Evolutionary conservation across 2,797 vertebrate species (phyloP).

Genomic region (Heliangelus exortis): DNA sequence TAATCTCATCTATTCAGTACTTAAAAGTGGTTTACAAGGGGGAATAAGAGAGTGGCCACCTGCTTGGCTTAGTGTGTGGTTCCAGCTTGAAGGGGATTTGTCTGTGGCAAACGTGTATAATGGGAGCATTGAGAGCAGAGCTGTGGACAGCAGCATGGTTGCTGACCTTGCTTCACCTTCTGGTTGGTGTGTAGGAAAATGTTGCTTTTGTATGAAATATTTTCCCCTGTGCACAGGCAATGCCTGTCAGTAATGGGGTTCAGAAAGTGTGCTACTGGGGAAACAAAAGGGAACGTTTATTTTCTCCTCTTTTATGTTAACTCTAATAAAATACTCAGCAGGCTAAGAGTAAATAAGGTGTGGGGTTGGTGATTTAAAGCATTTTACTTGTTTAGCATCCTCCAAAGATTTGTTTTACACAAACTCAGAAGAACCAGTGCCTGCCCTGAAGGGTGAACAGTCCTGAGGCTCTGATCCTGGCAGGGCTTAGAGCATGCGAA

Average conservation of each 20-base stretch:
- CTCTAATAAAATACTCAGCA: neutral
- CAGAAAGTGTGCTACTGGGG: accelerated
- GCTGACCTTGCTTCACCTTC: neutral
- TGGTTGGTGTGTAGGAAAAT: neutral
- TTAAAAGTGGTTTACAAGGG: neutral
- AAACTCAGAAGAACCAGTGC: neutral
- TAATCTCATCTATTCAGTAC: neutral
- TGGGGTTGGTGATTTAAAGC: neutral
- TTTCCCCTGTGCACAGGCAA: neutral
- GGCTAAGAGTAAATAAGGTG: neutral
- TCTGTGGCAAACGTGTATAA: neutral
- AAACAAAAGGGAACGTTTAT: neutral
- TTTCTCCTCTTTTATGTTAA: neutral
- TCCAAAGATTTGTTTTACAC: neutral
- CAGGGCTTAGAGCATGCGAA: neutral
- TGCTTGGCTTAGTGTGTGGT: neutral
- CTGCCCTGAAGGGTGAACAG: neutral
- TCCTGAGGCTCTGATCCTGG: neutral
- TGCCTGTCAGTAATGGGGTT: neutral
- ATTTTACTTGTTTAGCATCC: neutral
- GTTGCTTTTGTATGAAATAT: neutral
- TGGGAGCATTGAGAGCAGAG: neutral
- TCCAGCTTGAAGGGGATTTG: neutral
- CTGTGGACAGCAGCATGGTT: neutral
- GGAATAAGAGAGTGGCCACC: neutral